These are phyloP conservation scores for Cheilosia vernalis DNA, from an alignment of 2,888 invertebrate genomes.

Conservation along the genomic window DNA sequence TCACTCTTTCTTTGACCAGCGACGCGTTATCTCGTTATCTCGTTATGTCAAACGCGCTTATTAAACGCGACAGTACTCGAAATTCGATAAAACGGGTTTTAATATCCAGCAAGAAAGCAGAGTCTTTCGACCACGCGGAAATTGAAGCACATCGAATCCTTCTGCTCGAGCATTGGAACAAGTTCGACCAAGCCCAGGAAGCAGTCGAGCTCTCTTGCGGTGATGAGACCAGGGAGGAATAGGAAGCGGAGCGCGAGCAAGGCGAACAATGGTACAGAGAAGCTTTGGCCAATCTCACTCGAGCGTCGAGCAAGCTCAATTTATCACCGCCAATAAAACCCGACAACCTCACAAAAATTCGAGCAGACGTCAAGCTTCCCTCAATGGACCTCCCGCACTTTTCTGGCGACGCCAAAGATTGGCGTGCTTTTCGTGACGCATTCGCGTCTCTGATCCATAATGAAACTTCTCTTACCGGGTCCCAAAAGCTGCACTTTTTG, in stretches of 20 bases:
- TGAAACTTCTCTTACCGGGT: slow-evolving; percentile 17
- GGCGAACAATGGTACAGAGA: slow-evolving; percentile 48
- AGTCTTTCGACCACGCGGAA: slow-evolving; percentile 4
- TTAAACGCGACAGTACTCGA: neutral
- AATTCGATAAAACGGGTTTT: neutral
- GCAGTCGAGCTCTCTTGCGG: slow-evolving; percentile 37
- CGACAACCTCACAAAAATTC: neutral
- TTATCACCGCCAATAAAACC: neutral
- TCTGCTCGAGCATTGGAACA: neutral
- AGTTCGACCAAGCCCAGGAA: slow-evolving; percentile 3
- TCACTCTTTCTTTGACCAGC: too few species aligned
- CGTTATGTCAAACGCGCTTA: neutral
- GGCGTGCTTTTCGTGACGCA: slow-evolving; percentile 44
- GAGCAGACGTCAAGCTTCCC: slow-evolving; percentile 7
- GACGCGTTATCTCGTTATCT: too few species aligned
- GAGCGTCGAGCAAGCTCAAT: neutral
- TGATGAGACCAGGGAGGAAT: neutral
- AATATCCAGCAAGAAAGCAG: neutral
- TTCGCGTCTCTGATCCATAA: slow-evolving; percentile 28
- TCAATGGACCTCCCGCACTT: slow-evolving; percentile 28
- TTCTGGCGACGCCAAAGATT: slow-evolving; percentile 5
- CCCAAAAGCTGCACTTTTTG: slow-evolving; percentile 49
- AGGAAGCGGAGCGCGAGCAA: slow-evolving; percentile 27
- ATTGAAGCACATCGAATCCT: neutral
- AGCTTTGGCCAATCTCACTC: slow-evolving; percentile 9